Evolutionary conservation across 2,797 vertebrate genomes (phyloP).

Genomic region (Serranus cabrilla): DNA sequence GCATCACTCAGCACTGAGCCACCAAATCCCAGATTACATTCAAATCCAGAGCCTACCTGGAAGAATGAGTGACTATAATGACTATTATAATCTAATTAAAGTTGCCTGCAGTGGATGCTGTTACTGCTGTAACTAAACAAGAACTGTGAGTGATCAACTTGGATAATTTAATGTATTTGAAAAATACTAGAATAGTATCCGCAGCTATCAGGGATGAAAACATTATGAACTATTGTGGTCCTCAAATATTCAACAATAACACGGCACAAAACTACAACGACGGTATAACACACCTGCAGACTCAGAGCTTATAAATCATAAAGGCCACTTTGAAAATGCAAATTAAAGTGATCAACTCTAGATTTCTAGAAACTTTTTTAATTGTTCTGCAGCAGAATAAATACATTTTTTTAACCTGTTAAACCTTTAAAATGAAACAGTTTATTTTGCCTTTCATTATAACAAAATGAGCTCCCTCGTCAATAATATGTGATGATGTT

Average conservation of each 20-base stretch:
- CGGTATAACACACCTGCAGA: neutral
- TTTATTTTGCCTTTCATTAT: no score
- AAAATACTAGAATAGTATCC: neutral
- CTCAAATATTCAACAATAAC: neutral
- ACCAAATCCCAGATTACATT: constrained; percentile 84
- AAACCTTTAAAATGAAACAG: neutral
- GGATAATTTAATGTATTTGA: neutral
- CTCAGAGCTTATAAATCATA: neutral
- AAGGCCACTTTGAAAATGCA: neutral
- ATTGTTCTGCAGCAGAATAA: neutral
- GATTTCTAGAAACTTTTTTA: neutral
- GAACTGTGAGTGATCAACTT: neutral
- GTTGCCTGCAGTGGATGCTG: constrained; percentile 21
- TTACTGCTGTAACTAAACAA: constrained; percentile 14
- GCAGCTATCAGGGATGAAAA: neutral
- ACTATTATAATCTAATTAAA: constrained; percentile 79
- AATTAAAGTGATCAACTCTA: neutral
- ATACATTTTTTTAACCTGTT: neutral
- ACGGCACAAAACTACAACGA: neutral
- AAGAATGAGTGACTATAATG: constrained; percentile 68
- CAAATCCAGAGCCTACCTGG: constrained; percentile 78
- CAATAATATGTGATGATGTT: neutral
- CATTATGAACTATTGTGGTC: neutral
- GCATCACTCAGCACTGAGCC: constrained; percentile 78
- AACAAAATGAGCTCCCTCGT: neutral